Evolutionary conservation across 2,888 invertebrate species (phyloP).

Genomic region (Mythimna ferrago): DNA sequence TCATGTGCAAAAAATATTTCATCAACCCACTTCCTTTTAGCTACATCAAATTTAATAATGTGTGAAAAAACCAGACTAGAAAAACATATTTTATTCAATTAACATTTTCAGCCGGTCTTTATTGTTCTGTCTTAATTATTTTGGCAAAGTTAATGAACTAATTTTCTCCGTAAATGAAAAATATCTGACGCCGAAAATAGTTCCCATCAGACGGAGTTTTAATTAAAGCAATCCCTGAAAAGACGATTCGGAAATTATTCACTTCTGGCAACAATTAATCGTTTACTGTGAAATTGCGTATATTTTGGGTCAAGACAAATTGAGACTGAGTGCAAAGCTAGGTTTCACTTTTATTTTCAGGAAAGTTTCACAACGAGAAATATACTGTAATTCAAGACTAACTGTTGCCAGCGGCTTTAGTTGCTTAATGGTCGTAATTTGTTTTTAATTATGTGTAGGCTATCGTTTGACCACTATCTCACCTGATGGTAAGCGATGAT

Average conservation of each 20-base stretch:
- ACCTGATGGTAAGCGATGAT: no score
- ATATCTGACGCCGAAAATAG: conserved; percentile 27
- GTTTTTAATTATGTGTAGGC: no score
- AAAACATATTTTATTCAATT: background rate
- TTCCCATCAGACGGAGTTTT: conserved; percentile 26
- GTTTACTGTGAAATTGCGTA: conserved; percentile 13
- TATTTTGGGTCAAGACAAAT: conserved; percentile 10
- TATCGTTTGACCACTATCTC: no score
- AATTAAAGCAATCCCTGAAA: conserved; percentile 49
- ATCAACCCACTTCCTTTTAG: no score
- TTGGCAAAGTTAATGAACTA: conserved; percentile 8
- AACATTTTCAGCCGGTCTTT: background rate
- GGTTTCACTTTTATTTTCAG: no score
- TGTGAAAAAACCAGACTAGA: no score
- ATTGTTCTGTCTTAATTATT: background rate
- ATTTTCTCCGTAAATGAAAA: conserved; percentile 27
- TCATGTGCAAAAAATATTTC: no score
- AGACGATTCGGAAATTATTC: conserved; percentile 41
- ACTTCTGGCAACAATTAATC: conserved; percentile 21
- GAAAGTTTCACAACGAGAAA: no score
- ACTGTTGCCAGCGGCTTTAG: no score
- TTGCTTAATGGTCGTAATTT: no score
- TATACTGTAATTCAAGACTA: no score
- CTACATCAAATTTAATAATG: no score
- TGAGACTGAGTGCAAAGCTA: background rate